Conservation (phyloP, 2,888 invertebrate species). For the Euspilapteryx auroguttella region DNA sequence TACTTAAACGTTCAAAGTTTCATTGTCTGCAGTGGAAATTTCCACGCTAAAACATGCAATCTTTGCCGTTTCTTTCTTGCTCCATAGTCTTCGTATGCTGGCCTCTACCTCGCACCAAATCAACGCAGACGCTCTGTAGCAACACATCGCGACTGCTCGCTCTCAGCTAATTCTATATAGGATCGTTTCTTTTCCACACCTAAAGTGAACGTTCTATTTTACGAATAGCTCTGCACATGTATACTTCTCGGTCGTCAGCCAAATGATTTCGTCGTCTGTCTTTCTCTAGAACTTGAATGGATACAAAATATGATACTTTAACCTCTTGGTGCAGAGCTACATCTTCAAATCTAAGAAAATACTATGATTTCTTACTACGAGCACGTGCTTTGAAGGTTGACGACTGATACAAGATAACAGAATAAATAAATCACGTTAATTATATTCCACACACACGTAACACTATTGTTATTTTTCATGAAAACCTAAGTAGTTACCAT, state of each 20-base stretch:
- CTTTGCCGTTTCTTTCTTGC: constrained; percentile 31
- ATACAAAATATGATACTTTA: constrained; percentile 46
- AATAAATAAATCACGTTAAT: too few species aligned
- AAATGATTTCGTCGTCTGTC: constrained; percentile 58
- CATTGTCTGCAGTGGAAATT: constrained; percentile 60
- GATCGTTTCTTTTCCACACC: constrained; percentile 28
- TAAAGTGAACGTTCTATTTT: constrained; percentile 53
- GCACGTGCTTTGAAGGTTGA: constrained; percentile 53
- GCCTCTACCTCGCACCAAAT: constrained; percentile 31
- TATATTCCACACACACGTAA: too few species aligned
- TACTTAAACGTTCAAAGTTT: constrained; percentile 44
- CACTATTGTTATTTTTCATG: too few species aligned
- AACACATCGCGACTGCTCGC: constrained; percentile 30
- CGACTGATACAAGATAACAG: constrained; percentile 51
- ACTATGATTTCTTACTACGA: constrained; percentile 35
- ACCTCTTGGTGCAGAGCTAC: constrained; percentile 54
- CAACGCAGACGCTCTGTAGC: constrained; percentile 53
- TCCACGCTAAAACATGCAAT: constrained; percentile 56
- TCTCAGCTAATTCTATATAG: constrained; percentile 18
- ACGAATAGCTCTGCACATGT: constrained; percentile 59
- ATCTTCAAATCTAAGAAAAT: constrained; percentile 57
- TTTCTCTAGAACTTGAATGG: constrained; percentile 60
- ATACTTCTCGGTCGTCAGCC: constrained; percentile 59
- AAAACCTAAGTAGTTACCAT: too few species aligned
- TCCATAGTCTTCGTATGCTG: constrained; percentile 15